phyloP scores from a whole-genome alignment of 1,140 invertebrate species.

The Ips nitidus region DNA sequence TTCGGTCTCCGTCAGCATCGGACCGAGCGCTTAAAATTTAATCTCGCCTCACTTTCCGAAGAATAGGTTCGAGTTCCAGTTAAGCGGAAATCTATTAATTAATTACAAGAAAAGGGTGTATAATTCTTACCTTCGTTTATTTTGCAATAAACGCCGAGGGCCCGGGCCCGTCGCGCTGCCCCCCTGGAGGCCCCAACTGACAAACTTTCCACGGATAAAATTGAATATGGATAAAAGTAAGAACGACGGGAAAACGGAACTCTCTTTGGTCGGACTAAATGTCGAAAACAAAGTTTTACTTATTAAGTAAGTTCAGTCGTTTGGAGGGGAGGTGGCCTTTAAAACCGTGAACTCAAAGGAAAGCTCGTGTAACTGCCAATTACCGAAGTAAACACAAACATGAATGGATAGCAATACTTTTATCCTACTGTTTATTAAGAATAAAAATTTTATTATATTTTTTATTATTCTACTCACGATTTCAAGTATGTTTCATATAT shows the following conservation, averaged over 20 bases:
- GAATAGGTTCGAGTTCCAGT: constrained; percentile 30
- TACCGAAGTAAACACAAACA: too few species aligned
- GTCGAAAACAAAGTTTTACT: constrained; percentile 30
- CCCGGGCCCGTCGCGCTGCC: constrained; percentile 17
- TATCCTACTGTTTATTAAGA: too few species aligned
- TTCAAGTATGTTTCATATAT: too few species aligned
- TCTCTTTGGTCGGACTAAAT: constrained; percentile 25
- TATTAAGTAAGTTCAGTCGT: constrained; percentile 17
- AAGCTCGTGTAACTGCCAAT: too few species aligned
- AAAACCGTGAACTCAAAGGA: neutral
- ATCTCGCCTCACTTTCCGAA: constrained; percentile 27
- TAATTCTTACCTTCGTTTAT: constrained; percentile 42
- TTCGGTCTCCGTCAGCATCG: constrained; percentile 24
- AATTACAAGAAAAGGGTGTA: constrained; percentile 38
- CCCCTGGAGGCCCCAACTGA: constrained; percentile 38
- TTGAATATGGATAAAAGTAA: constrained; percentile 47
- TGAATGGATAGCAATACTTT: too few species aligned
- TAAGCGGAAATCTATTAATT: constrained; percentile 40
- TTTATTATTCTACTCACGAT: too few species aligned
- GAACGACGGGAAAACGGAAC: constrained; percentile 21
- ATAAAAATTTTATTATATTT: too few species aligned
- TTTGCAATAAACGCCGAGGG: constrained; percentile 34
- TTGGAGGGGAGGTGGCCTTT: neutral
- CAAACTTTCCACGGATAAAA: constrained; percentile 44
- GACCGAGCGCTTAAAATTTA: constrained; percentile 32